A percentile compares a stretch with the other conserved stretches of the same genome.
phyloP scores from a whole-genome alignment of 2,797 vertebrate genomes.

The Linurgus olivaceus region DNA sequence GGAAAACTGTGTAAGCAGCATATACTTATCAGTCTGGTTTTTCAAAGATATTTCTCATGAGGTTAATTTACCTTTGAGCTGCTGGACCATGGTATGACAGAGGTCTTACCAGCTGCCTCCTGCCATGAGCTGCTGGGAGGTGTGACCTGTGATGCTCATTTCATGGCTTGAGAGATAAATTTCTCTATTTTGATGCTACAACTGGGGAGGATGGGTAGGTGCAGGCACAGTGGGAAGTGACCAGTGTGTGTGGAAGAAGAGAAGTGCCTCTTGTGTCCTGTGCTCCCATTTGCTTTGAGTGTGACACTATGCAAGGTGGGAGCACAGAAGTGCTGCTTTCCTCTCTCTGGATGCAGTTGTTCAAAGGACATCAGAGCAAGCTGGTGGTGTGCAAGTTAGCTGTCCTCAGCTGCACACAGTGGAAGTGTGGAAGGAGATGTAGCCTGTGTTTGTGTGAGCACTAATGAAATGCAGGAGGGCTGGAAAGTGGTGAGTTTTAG shows the following conservation, averaged over 20 bases:
- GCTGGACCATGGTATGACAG: neutral
- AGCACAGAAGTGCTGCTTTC: neutral
- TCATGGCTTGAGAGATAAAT: neutral
- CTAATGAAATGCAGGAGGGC: neutral
- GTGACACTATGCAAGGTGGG: fast-evolving
- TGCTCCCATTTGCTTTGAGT: neutral
- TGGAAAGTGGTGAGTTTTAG: neutral
- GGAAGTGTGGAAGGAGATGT: neutral
- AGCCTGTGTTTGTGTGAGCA: fast-evolving
- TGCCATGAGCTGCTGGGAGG: neutral
- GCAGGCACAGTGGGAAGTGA: neutral
- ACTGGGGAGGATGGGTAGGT: fast-evolving
- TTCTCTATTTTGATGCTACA: neutral
- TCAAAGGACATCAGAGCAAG: neutral
- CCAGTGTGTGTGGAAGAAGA: neutral
- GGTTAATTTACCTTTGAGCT: neutral
- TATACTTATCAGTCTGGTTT: neutral
- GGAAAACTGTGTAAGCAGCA: neutral
- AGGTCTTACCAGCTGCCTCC: neutral
- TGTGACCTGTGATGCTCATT: neutral
- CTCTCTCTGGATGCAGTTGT: neutral
- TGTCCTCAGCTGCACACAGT: neutral
- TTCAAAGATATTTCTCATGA: neutral
- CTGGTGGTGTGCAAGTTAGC: neutral
- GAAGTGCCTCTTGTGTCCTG: neutral